Evolutionary conservation across 2,113 vertebrate species (phyloP).

Genomic region (Engystomops pustulosus): DNA sequence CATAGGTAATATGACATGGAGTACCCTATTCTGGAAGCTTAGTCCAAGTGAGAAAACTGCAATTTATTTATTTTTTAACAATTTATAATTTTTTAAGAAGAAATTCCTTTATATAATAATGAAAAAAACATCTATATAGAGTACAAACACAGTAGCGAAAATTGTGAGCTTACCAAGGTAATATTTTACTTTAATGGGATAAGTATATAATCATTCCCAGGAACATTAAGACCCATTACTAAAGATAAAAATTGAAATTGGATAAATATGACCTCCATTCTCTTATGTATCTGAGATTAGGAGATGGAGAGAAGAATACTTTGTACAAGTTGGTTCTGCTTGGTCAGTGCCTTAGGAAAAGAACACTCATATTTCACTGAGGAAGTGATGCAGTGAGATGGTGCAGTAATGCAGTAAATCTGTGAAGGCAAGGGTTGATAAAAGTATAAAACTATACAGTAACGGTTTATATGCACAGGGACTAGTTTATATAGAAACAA

Average conservation of each 20-base stretch:
- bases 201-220: not conserved
- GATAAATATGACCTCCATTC: not conserved
- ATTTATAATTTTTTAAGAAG: no score
- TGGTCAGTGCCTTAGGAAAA: slow-evolving; percentile 26
- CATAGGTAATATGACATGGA: no score
- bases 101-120: no score
- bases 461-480: no score
- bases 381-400: not conserved
- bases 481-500: not conserved
- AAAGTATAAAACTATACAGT: not conserved
- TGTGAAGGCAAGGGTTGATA: not conserved
- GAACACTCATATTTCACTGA: slow-evolving; percentile 24
- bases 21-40: no score
- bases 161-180: not conserved
- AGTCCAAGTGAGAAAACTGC: no score
- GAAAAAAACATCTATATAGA: no score
- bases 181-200: not conserved
- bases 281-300: not conserved
- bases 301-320: not conserved
- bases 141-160: not conserved
- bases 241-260: not conserved
- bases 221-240: not conserved
- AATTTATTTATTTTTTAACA: no score
- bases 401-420: slow-evolving; percentile 16
- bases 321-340: slow-evolving; percentile 9